These are phyloP conservation scores for Rostratula benghalensis DNA, from an alignment of 2,113 vertebrate genomes.

Conservation along the genomic window DNA sequence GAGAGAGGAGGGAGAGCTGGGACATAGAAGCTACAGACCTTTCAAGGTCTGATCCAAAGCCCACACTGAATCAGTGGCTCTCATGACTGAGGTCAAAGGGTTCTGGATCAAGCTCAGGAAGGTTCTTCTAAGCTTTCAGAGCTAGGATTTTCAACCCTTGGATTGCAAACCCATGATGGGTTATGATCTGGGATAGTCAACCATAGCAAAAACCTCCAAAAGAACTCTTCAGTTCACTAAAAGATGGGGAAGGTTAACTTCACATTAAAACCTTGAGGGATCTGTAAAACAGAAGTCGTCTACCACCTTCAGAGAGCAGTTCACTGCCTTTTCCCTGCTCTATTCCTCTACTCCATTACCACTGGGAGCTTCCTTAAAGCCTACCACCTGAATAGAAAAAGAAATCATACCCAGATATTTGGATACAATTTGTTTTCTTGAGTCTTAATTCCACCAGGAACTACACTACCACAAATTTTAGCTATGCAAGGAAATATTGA, in stretches of 20 bases:
- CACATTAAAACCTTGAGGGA: not conserved
- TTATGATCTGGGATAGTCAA: not conserved
- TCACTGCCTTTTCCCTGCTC: not conserved
- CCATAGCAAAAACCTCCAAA: not conserved
- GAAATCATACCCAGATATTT: not conserved
- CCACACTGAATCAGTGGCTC: not conserved
- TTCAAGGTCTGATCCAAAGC: not conserved
- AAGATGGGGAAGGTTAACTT: not conserved
- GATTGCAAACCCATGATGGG: not conserved
- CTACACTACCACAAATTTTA: not conserved
- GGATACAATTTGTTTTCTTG: accelerated
- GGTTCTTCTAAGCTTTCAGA: not conserved
- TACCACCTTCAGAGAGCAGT: not conserved
- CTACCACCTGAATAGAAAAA: not conserved
- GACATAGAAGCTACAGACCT: not conserved
- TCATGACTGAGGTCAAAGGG: not conserved
- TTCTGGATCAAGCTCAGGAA: not conserved
- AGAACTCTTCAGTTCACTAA: not conserved
- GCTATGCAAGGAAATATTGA: not conserved
- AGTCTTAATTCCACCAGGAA: not conserved
- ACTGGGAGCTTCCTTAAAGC: not conserved
- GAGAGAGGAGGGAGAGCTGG: not conserved
- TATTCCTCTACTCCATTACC: not conserved
- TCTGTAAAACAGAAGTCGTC: not conserved
- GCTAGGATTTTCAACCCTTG: not conserved